These are phyloP conservation scores for Sylvietta virens DNA, from an alignment of 2,113 vertebrate genomes.

Conservation along the genomic window DNA sequence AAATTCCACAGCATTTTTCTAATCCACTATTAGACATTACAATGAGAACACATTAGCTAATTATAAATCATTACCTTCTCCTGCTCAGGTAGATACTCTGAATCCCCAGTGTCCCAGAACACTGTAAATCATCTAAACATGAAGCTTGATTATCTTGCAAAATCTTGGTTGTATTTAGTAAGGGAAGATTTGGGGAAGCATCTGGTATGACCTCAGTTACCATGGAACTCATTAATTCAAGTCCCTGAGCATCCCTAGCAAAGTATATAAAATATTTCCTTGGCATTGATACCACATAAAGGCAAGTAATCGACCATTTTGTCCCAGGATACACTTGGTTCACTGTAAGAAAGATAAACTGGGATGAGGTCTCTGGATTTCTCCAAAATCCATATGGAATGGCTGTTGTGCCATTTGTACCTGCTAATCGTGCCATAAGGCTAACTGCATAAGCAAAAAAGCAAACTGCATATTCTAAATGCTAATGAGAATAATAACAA, in stretches of 20 bases:
- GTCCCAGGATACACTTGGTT: neutral
- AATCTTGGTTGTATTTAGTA: conserved; percentile 2
- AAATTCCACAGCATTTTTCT: neutral
- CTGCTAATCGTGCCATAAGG: neutral
- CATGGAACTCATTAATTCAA: neutral
- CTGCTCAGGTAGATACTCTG: neutral
- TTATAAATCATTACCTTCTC: conserved; percentile 22
- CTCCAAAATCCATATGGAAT: neutral
- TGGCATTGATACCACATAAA: neutral
- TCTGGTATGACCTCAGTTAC: neutral
- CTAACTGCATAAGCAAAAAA: neutral
- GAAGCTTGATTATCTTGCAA: neutral
- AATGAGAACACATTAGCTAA: conserved; percentile 23
- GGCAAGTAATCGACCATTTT: neutral
- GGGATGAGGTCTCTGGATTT: neutral
- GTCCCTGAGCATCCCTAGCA: neutral
- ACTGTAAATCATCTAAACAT: neutral
- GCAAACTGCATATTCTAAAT: neutral
- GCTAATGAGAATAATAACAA: neutral
- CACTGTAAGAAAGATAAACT: neutral
- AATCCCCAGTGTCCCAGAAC: neutral
- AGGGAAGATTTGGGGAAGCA: neutral
- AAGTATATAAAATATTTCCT: neutral
- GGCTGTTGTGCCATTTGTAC: neutral
- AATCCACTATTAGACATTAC: neutral